Conservation (phyloP, 2,113 vertebrate genomes). For the Calypte anna region DNA sequence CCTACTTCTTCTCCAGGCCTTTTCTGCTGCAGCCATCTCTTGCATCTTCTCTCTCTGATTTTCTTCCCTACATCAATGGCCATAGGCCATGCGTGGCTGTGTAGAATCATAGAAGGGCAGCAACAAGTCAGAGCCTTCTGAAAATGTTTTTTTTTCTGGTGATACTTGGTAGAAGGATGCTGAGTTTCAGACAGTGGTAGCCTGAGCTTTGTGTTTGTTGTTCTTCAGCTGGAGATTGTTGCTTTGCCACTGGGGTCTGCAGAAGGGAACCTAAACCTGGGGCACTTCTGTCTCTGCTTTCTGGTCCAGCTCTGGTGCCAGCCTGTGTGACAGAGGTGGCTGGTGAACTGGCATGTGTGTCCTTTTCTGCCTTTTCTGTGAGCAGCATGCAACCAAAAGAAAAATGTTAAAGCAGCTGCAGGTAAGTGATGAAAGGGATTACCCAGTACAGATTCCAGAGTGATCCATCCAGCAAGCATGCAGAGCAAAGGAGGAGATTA, state of each 20-base stretch:
- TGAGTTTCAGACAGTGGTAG: not conserved
- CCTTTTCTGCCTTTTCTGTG: not conserved
- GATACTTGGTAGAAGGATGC: not conserved
- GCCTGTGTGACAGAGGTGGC: fast-evolving
- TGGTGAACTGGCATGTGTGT: not conserved
- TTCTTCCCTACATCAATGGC: not conserved
- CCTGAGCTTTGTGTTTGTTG: not conserved
- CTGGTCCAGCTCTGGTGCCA: not conserved
- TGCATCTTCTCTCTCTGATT: not conserved
- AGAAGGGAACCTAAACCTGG: not conserved
- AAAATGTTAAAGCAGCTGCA: not conserved
- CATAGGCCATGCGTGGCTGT: fast-evolving
- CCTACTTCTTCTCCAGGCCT: not conserved
- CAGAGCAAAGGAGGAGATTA: not conserved
- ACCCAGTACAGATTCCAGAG: not conserved
- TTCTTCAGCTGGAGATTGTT: not conserved
- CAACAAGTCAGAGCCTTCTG: not conserved
- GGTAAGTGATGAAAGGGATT: not conserved
- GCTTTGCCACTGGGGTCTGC: not conserved
- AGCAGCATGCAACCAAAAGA: fast-evolving
- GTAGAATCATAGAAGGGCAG: not conserved
- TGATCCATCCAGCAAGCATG: not conserved
- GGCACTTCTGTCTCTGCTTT: not conserved
- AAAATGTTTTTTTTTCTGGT: not conserved
- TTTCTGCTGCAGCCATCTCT: not conserved